A percentile compares a stretch with the other conserved stretches of the same genome.
phyloP scores from a whole-genome alignment of 2,113 vertebrate species.

The Phrynosoma blainvillii region DNA sequence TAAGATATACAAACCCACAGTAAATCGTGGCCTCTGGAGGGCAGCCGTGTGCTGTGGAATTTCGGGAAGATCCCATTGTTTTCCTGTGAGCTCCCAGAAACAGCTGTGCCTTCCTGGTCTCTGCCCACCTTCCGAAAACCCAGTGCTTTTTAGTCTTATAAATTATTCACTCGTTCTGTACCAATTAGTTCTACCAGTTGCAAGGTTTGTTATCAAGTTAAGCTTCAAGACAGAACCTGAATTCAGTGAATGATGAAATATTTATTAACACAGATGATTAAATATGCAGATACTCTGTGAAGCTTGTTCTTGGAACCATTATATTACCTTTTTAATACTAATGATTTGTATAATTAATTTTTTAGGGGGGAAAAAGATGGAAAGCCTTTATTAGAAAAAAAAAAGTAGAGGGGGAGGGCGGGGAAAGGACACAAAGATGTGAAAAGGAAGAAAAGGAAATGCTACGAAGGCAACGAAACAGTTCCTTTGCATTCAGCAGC shows the following conservation, averaged over 20 bases:
- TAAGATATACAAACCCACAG: constrained; percentile 57
- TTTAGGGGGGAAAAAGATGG: constrained; percentile 69
- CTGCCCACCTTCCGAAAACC: constrained; percentile 74
- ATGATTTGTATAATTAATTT: constrained; percentile 87
- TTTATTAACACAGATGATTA: constrained; percentile 83
- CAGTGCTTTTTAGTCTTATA: constrained; percentile 77
- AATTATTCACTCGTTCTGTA: constrained; percentile 85
- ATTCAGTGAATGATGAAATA: constrained; percentile 84
- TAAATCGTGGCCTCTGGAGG: constrained; percentile 79
- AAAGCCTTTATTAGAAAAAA: constrained; percentile 55
- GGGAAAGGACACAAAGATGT: constrained; percentile 36
- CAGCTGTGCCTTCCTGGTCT: constrained; percentile 67
- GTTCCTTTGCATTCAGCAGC: constrained; percentile 54
- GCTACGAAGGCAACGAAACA: constrained; percentile 62
- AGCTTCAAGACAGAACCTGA: constrained; percentile 85
- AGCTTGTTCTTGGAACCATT: constrained; percentile 84
- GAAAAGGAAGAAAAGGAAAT: constrained; percentile 72
- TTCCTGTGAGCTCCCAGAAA: constrained; percentile 70
- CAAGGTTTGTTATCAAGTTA: constrained; percentile 85
- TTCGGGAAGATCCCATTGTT: constrained; percentile 33
- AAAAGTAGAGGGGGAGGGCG: constrained; percentile 56
- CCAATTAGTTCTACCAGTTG: constrained; percentile 88
- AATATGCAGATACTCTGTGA: constrained; percentile 86
- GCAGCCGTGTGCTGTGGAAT: constrained; percentile 76
- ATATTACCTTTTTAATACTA: constrained; percentile 85